phyloP scores from a whole-genome alignment of 2,888 invertebrate species.

The Scrobipalpa costella region DNA sequence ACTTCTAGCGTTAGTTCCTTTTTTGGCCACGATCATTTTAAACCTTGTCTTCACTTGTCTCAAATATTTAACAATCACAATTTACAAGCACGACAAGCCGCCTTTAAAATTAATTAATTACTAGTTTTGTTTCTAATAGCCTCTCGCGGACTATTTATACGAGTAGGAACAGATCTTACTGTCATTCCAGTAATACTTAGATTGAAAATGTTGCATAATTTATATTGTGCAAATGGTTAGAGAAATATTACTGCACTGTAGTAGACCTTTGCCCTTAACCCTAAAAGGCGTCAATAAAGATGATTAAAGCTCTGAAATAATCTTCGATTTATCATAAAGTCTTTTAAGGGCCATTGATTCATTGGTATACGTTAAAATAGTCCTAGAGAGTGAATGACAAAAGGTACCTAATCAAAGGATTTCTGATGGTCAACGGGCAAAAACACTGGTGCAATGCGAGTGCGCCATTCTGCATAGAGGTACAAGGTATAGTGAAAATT shows the following conservation, averaged over 20 bases:
- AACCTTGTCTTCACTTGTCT: conserved; percentile 34
- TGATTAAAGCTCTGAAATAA: conserved; percentile 1
- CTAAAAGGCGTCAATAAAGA: conserved; percentile 8
- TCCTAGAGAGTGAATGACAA: too few relatives aligned
- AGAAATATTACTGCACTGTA: not conserved
- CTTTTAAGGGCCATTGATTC: not conserved
- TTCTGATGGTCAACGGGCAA: too few relatives aligned
- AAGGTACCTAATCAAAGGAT: too few relatives aligned
- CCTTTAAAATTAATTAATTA: conserved; percentile 39
- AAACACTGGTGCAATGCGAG: too few relatives aligned
- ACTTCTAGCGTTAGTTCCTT: too few relatives aligned
- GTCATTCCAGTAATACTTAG: conserved; percentile 3
- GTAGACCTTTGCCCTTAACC: not conserved
- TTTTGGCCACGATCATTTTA: too few relatives aligned
- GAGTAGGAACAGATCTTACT: conserved; percentile 10
- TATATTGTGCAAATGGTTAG: not conserved
- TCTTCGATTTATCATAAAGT: not conserved
- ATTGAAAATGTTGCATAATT: conserved; percentile 6
- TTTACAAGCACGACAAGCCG: conserved; percentile 33
- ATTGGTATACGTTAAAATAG: too few relatives aligned
- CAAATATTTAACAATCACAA: conserved; percentile 38
- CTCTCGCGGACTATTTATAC: conserved; percentile 16
- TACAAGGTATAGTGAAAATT: too few relatives aligned
- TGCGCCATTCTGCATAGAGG: too few relatives aligned
- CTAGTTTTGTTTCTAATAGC: conserved; percentile 33